Conservation (phyloP, 2,113 vertebrate species). For the Python bivittatus region DNA sequence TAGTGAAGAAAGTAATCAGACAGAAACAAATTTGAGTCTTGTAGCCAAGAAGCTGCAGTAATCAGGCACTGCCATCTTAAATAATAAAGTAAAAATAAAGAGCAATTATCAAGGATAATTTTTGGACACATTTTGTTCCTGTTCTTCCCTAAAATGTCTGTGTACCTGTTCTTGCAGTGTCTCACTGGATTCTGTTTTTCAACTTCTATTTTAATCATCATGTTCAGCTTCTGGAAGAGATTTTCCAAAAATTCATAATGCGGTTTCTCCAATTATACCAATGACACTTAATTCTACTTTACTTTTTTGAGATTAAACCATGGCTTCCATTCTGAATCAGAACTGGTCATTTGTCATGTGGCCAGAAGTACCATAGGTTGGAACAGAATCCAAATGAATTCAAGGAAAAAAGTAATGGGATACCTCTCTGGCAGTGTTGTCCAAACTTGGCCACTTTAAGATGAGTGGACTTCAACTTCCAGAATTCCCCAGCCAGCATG, state of each 20-base stretch:
- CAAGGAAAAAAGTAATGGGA: not conserved
- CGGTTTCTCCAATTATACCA: not conserved
- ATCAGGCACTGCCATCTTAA: not conserved
- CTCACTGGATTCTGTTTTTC: not conserved
- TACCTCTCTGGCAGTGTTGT: too few species aligned
- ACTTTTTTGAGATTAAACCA: not conserved
- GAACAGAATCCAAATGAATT: not conserved
- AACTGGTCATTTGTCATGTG: not conserved
- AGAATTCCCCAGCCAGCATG: too few species aligned
- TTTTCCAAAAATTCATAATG: not conserved
- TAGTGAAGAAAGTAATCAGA: constrained; percentile 23
- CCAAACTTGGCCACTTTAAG: too few species aligned
- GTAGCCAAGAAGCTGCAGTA: not conserved
- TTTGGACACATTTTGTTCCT: not conserved
- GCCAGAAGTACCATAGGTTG: not conserved
- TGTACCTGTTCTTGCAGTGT: not conserved
- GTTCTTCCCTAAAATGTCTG: not conserved
- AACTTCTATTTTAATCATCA: not conserved
- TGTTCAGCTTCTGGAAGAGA: not conserved
- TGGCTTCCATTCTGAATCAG: not conserved
- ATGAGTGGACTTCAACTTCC: too few species aligned
- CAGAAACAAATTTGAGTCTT: constrained; percentile 11
- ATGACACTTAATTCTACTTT: not conserved
- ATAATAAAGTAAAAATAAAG: not conserved
- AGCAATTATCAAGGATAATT: not conserved